Conservation (phyloP, 2,888 invertebrate genomes). For the Helicoverpa assulta region DNA sequence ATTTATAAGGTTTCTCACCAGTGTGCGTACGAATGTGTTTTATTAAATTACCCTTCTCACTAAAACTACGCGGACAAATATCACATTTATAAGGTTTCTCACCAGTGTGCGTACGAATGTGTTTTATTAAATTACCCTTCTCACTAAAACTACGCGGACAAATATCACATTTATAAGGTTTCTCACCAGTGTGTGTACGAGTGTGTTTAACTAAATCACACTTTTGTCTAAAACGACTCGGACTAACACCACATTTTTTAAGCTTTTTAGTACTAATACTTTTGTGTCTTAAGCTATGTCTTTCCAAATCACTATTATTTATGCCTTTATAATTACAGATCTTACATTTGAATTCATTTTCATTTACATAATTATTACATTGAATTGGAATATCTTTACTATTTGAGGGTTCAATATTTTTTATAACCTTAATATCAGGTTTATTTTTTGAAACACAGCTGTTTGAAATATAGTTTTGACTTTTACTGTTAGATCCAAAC, state of each 20-base stretch:
- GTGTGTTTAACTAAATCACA: background rate
- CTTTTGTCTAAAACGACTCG: background rate
- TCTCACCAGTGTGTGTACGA: slow-evolving; percentile 41
- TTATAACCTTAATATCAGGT: background rate
- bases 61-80: slow-evolving; percentile 8
- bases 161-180: slow-evolving; percentile 38
- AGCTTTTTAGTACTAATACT: slow-evolving; percentile 6
- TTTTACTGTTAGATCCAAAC: background rate
- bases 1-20: slow-evolving; percentile 13
- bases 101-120: slow-evolving; percentile 36
- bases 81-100: slow-evolving; percentile 44
- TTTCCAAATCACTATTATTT: slow-evolving; percentile 13
- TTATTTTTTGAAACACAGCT: background rate
- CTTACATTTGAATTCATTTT: slow-evolving; percentile 25
- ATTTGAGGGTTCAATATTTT: background rate
- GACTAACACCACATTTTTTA: slow-evolving; percentile 30
- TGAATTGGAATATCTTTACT: background rate
- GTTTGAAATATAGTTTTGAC: background rate
- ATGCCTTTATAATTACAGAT: slow-evolving; percentile 28
- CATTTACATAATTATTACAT: background rate
- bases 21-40: slow-evolving; percentile 13
- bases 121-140: accelerated
- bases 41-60: background rate
- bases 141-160: slow-evolving; percentile 3
- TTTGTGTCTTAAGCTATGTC: slow-evolving; percentile 26